These are phyloP conservation scores for Pinna nobilis DNA, from an alignment of 1,140 invertebrate species.

Conservation along the genomic window DNA sequence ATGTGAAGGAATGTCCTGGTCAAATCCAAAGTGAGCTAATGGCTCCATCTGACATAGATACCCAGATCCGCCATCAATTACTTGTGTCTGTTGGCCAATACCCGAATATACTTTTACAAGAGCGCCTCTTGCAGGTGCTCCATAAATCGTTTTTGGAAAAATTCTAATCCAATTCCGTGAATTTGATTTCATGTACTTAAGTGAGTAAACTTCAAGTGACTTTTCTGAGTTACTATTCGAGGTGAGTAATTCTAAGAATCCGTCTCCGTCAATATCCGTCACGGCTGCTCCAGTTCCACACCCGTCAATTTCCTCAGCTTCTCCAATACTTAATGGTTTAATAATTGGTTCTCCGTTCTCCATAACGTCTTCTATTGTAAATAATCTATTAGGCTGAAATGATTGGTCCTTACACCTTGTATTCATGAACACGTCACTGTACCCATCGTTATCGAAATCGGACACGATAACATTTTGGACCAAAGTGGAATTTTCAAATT, in stretches of 20 bases:
- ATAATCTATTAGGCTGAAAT: slow-evolving; percentile 25
- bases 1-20: background rate
- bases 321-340: too few species aligned
- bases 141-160: slow-evolving; percentile 48
- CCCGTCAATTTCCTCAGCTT: slow-evolving; percentile 49
- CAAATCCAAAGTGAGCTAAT: slow-evolving; percentile 63
- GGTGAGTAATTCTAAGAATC: slow-evolving; percentile 55
- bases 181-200: slow-evolving; percentile 2
- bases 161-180: slow-evolving; percentile 52
- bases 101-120: slow-evolving; percentile 45
- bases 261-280: slow-evolving; percentile 58
- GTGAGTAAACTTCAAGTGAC: slow-evolving; percentile 49
- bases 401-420: slow-evolving; percentile 42
- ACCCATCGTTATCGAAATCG: slow-evolving; percentile 64
- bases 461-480: slow-evolving; percentile 53
- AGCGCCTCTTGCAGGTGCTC: slow-evolving; percentile 60
- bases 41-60: slow-evolving; percentile 63
- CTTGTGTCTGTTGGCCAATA: slow-evolving; percentile 23
- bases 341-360: too few species aligned
- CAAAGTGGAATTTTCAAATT: slow-evolving; percentile 48
- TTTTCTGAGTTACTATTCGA: slow-evolving; percentile 55
- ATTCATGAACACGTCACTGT: slow-evolving; percentile 55
- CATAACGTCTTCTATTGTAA: slow-evolving; percentile 14
- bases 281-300: slow-evolving; percentile 57
- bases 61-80: slow-evolving; percentile 59